These are phyloP conservation scores for Drosophila serrata DNA, from an alignment of 1,140 invertebrate genomes.

Conservation along the genomic window DNA sequence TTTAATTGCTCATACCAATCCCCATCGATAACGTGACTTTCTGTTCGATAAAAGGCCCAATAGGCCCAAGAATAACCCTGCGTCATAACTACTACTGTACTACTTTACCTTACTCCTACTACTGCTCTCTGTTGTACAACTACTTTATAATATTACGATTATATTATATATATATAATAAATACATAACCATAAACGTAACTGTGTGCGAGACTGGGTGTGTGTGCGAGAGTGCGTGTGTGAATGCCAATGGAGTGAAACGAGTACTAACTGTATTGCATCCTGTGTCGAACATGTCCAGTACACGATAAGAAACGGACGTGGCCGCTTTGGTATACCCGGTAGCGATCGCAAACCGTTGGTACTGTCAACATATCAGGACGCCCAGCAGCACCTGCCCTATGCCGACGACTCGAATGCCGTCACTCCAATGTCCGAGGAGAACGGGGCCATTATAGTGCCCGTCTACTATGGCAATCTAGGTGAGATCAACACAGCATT, in stretches of 20 bases:
- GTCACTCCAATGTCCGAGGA: conserved; percentile 99
- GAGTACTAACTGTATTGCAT: conserved; percentile 52
- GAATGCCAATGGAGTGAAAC: conserved; percentile 8
- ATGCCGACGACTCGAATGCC: conserved; percentile 98
- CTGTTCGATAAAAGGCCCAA: conserved; percentile 18
- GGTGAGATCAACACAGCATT: conserved; percentile 84
- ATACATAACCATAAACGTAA: conserved; percentile 23
- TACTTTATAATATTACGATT: conserved; percentile 33
- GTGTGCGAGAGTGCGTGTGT: conserved; percentile 14
- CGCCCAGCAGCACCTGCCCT: conserved; percentile 98
- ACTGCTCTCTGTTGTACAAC: conserved; percentile 35
- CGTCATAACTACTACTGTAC: conserved; percentile 55
- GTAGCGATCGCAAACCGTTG: conserved; percentile 95
- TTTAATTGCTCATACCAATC: conserved; percentile 25
- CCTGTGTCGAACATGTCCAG: conserved; percentile 44
- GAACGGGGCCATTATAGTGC: conserved; percentile 97
- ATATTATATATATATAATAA: conserved; percentile 14
- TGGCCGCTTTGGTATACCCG: conserved; percentile 88
- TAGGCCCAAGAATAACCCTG: conserved; percentile 3
- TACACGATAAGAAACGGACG: conserved; percentile 92
- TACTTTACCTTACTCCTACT: conserved; percentile 52
- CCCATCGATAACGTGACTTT: conserved; percentile 18
- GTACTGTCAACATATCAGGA: conserved; percentile 97
- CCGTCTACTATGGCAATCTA: conserved; percentile 93
- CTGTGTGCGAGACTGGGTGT: conserved; percentile 13